These are phyloP conservation scores for Saccopteryx bilineata DNA, from an alignment of 2,113 vertebrate species.

Conservation along the genomic window DNA sequence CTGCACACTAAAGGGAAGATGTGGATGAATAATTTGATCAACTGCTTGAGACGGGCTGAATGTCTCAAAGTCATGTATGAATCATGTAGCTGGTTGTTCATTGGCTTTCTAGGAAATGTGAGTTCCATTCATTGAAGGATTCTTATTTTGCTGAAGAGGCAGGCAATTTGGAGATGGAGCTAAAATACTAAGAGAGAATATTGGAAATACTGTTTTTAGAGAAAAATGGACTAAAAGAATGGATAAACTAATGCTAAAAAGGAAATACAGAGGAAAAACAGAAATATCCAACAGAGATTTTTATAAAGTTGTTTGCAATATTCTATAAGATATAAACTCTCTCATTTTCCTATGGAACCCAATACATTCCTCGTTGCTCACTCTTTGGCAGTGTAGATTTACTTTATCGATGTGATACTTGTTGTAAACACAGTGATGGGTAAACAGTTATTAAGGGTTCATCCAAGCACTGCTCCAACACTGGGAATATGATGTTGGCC, in stretches of 20 bases:
- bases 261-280: neutral
- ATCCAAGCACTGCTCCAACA: neutral
- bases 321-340: neutral
- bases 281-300: neutral
- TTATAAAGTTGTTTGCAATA: neutral
- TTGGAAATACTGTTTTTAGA: neutral
- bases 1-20: neutral
- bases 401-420: slow-evolving; percentile 19
- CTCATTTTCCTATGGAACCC: neutral
- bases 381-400: neutral
- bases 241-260: neutral
- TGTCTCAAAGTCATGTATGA: neutral
- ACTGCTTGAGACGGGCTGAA: neutral
- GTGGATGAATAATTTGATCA: neutral
- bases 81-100: neutral
- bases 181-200: slow-evolving; percentile 37
- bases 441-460: neutral
- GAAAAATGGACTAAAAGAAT: neutral
- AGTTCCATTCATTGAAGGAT: neutral
- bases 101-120: neutral
- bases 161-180: neutral
- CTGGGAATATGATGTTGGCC: neutral
- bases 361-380: neutral
- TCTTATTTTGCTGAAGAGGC: neutral
- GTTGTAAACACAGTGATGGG: neutral